Conservation (phyloP, 2,113 vertebrate genomes). For the Lampris megalopsis region DNA sequence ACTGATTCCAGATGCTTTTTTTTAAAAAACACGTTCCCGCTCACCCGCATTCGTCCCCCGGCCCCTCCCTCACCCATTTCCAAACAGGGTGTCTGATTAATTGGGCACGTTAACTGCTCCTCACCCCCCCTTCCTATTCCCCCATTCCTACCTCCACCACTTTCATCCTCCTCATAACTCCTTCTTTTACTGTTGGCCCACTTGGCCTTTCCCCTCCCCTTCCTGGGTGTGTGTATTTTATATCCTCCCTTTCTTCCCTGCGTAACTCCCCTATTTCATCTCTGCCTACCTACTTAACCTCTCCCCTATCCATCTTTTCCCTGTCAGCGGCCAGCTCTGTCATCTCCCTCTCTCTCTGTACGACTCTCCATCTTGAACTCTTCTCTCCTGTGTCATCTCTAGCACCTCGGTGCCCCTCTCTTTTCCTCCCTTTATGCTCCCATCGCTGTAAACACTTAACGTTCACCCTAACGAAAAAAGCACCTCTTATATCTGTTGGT, state of each 20-base stretch:
- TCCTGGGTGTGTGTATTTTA: slow-evolving; percentile 42
- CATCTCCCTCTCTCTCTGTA: slow-evolving; percentile 20
- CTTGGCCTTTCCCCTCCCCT: slow-evolving; percentile 72
- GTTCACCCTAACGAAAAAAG: too few species aligned
- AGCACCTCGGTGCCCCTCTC: background rate
- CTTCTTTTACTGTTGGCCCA: slow-evolving; percentile 65
- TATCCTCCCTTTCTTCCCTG: slow-evolving; percentile 41
- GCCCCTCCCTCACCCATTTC: slow-evolving; percentile 33
- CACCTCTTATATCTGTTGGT: too few species aligned
- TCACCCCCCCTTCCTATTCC: slow-evolving; percentile 18
- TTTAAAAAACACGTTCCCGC: slow-evolving; percentile 30
- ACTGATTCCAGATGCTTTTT: too few species aligned
- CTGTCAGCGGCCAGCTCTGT: slow-evolving; percentile 19
- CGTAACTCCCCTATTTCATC: slow-evolving; percentile 63
- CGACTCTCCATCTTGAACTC: background rate
- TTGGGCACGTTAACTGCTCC: slow-evolving; percentile 52
- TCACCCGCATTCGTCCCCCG: background rate
- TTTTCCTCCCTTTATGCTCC: background rate
- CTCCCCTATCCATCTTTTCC: slow-evolving; percentile 58
- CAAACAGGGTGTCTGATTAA: slow-evolving; percentile 35
- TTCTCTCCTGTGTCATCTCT: background rate
- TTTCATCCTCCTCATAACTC: slow-evolving; percentile 61
- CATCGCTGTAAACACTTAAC: background rate
- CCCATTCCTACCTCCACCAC: slow-evolving; percentile 41
- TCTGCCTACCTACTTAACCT: slow-evolving; percentile 66